Base-by-base conservation (phyloP, 2,113 vertebrate species). In the Isichthys henryi region DNA sequence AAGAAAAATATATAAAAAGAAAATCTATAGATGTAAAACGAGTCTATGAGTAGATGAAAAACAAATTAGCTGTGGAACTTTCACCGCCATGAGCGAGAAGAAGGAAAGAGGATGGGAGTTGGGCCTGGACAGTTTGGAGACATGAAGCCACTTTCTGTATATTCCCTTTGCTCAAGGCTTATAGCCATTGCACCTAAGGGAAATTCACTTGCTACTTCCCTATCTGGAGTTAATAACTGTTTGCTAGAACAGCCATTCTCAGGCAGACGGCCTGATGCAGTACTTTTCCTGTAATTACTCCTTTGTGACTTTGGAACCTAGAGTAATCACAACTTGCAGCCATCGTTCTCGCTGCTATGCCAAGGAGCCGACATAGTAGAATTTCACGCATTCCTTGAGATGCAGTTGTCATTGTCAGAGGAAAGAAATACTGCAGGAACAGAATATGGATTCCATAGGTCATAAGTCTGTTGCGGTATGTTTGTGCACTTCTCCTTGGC, bases 381-480 rank as follows among this genome's bases (percentile, higher is more conserved):
- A 84, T 77, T 62, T 31, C 70, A 90, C 77, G 56, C 88, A 88
- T 87, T 43, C 88, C 70, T 87, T 13, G 45, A 11, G 48, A 77
- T 49, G 4, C 52, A 50, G 31, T 45, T 23, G 13, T 77, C 91
- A 62, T 74, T 53, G 66, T 58, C 31, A 70, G 70, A 88, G 53
- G 87, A 82, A 90, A 90, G 52, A 80, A 91, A 92, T 90, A 27
- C 87, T 87, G 91, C 74, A 86, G 89, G 87, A 49, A 92, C 66
- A 91, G 87, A 90, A 83, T 66, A 80, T 83, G 88, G 85, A 87
- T 88, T 90, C 90, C 91, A 74, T 46, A 70, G 83, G 21, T 88
- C 48, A 43, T 74, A 88, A 70, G 82, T 88, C 46, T 74, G 77
- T 49, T 3, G 62, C 15, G 56, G 39, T 56, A 62, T 62, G 89